Percentiles rank a stretch among this genome's conserved stretches.
phyloP scores from a whole-genome alignment of 2,797 vertebrate species.

The Hydrolagus colliei region DNA sequence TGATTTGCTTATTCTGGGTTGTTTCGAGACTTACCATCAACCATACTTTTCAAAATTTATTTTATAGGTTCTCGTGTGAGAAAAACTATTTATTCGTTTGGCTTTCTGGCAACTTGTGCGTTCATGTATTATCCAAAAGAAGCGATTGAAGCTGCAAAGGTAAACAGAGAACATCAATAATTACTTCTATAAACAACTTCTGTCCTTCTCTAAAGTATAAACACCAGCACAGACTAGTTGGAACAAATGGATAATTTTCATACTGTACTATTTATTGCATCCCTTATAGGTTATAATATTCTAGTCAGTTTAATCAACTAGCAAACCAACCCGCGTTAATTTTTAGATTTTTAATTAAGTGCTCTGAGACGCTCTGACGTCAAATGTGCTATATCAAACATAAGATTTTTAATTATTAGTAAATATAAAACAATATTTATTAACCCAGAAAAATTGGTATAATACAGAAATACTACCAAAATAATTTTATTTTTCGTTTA shows the following conservation, averaged over 20 bases:
- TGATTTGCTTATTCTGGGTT: neutral
- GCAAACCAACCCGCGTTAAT: too few relatives aligned
- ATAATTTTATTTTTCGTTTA: neutral
- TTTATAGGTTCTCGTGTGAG: constrained; percentile 76
- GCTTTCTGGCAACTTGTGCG: constrained; percentile 73
- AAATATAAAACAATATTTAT: neutral
- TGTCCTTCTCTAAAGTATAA: too few relatives aligned
- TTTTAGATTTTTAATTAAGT: neutral
- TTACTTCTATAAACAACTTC: too few relatives aligned
- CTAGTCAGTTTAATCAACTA: too few relatives aligned
- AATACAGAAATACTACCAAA: neutral
- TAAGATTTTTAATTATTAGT: too few relatives aligned
- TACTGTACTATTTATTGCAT: neutral
- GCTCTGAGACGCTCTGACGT: too few relatives aligned
- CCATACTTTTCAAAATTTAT: neutral
- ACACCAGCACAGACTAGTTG: neutral
- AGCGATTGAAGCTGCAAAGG: constrained; percentile 67
- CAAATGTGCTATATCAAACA: too few relatives aligned
- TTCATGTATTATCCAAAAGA: constrained; percentile 89
- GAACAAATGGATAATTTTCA: neutral
- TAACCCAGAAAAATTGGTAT: too few relatives aligned
- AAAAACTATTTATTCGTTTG: constrained; percentile 69
- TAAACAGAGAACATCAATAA: constrained; percentile 40
- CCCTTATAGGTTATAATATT: neutral
- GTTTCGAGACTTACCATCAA: neutral